Evolutionary conservation across 2,113 vertebrate genomes (phyloP).

Genomic region (Emberiza fucata): DNA sequence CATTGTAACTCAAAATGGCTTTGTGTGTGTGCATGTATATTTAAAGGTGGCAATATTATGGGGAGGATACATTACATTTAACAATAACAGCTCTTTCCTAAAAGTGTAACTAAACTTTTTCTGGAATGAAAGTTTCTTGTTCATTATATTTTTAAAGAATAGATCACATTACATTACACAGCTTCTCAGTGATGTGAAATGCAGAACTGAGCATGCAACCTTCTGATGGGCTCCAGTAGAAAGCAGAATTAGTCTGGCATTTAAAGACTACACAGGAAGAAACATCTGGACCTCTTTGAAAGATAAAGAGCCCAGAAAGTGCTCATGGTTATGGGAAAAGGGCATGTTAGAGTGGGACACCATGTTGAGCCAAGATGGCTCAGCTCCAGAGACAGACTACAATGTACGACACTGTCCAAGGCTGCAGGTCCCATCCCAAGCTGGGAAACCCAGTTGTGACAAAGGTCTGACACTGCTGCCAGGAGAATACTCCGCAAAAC

Average conservation of each 20-base stretch:
- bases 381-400: not conserved
- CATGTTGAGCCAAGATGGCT: not conserved
- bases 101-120: not conserved
- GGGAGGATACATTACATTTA: not conserved
- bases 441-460: not conserved
- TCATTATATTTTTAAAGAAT: not conserved
- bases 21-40: not conserved
- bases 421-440: not conserved
- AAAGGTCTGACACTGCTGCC: not conserved
- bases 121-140: not conserved
- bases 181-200: not conserved
- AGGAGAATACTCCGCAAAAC: not conserved
- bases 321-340: not conserved
- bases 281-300: not conserved
- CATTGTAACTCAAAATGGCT: not conserved
- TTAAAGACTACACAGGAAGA: not conserved
- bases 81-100: not conserved
- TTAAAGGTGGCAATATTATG: not conserved
- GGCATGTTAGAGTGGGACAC: not conserved
- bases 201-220: not conserved
- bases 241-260: not conserved
- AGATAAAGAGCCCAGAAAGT: not conserved
- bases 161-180: not conserved
- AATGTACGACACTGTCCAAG: fast-evolving
- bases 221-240: not conserved